These are phyloP conservation scores for Epistrophe eligans DNA, from an alignment of 2,888 invertebrate species.

Conservation along the genomic window DNA sequence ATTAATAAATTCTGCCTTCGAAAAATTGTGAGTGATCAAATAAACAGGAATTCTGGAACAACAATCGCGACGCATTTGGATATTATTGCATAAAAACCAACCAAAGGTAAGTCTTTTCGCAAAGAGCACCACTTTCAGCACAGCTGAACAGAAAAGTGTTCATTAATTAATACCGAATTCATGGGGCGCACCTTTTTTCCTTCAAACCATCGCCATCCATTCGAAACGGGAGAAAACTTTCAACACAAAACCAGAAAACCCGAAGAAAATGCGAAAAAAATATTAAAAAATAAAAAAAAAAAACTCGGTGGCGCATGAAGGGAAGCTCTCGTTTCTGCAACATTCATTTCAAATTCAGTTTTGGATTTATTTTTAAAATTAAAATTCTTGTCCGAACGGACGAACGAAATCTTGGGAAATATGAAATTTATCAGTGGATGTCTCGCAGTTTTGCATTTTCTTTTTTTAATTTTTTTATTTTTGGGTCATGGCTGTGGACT, in stretches of 20 bases:
- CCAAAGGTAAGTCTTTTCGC: constrained; percentile 70
- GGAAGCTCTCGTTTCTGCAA: constrained; percentile 47
- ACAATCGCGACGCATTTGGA: constrained; percentile 35
- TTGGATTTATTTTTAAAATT: constrained; percentile 61
- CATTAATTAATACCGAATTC: constrained; percentile 61
- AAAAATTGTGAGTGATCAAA: constrained; percentile 2
- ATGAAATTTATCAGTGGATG: constrained; percentile 37
- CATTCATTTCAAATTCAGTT: constrained; percentile 25
- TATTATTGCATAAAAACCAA: constrained; percentile 58
- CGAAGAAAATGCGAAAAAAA: constrained; percentile 45
- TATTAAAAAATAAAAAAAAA: constrained; percentile 32
- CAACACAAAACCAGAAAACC: constrained; percentile 32
- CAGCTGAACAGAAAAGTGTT: constrained; percentile 40
- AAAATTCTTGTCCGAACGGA: constrained; percentile 19
- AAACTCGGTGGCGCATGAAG: constrained; percentile 35
- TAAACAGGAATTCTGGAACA: constrained; percentile 28
- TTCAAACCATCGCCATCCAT: constrained; percentile 32
- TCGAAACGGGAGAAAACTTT: constrained; percentile 48
- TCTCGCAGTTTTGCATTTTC: constrained; percentile 58
- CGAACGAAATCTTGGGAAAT: constrained; percentile 29
- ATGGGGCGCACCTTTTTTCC: constrained; percentile 73
- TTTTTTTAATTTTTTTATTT: constrained; percentile 56
- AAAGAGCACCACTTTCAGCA: constrained; percentile 33
- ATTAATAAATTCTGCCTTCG: not conserved
- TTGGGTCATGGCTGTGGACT: constrained; percentile 66